Evolutionary conservation across 1,140 invertebrate species (phyloP), one percentile per base, ranked within the genome.

Genomic region (Pachypsylla venusta): DNA sequence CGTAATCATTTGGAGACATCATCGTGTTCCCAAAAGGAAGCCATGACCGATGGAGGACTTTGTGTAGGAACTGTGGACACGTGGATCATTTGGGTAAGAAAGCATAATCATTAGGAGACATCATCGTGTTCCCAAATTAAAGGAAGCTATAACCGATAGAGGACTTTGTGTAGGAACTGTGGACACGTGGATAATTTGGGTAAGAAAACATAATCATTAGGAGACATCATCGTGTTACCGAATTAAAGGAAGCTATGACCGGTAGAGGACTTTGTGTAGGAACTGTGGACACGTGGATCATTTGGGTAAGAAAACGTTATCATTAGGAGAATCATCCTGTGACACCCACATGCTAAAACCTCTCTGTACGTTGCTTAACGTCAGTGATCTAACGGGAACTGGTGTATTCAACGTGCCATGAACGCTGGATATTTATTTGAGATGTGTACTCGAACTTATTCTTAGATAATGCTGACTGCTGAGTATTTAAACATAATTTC

Each of bases 131-230:
- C 74, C 78, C 4, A 74, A 76, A 61, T 84, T 97, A 0, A 74
- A 79, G 66, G 74, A 82, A 65, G 85, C 89, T 1, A 71, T 92
- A 12, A 67, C 75, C 28, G 76, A 83, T 27, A 79, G 82, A 2
- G 74, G 80, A 53, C 91, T 89, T 66, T 75, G 91, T 68, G 93
- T 96, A 74, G 96, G 96, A 25, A 99, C 93, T 53, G 81, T 99
- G 12, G 96, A 99, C 73, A 82, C 91, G 0, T 99, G 95, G 95
- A 71, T 99, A 1, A 80, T 98, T 66, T 99, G 93, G 91, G 88
- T 90, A 74, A 69, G 64, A 61, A 40, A 54, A 55, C 60, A 28
- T 13, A 48, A 62, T 5, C 55, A 60, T 12, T 35, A 16, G 30
- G 16, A 12, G 30, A 35, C 10, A 35, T 35, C 30, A n/a, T n/a